A percentile compares a stretch with the other conserved stretches of the same genome.
Conservation (phyloP, 2,797 vertebrate genomes). For the Platalea minor region DNA sequence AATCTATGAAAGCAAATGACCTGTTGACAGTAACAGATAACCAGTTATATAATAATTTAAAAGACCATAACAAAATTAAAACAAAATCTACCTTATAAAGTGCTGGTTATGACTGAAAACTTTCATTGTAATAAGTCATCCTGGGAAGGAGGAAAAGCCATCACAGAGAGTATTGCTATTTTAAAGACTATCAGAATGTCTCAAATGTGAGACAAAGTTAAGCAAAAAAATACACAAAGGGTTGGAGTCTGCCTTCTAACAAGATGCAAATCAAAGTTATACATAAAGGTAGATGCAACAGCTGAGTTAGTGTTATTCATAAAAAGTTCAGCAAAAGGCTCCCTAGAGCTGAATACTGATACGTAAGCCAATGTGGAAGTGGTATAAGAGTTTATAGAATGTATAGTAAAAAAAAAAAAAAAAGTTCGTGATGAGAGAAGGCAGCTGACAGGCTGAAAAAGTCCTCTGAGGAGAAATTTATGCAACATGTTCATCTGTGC, state of each 20-base stretch:
- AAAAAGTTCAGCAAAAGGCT: not conserved
- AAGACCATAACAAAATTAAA: not conserved
- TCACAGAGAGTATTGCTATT: not conserved
- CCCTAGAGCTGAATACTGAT: not conserved
- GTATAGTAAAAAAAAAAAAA: not conserved
- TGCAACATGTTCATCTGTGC: accelerated
- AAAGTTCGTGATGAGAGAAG: not conserved
- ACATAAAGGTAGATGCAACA: not conserved
- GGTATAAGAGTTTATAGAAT: not conserved
- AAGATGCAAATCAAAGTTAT: not conserved
- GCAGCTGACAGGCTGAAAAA: not conserved
- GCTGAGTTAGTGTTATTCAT: not conserved
- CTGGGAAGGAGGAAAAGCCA: not conserved
- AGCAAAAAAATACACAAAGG: not conserved
- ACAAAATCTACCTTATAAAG: not conserved
- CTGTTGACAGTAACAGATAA: not conserved
- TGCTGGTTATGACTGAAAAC: not conserved
- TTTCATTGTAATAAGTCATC: not conserved
- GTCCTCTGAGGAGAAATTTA: not conserved
- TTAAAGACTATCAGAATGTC: not conserved
- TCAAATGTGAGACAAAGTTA: not conserved
- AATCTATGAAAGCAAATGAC: not conserved
- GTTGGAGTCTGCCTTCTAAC: not conserved
- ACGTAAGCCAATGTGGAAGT: not conserved
- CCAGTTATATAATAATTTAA: not conserved